These are phyloP conservation scores for Gymnoscopelus microlampas DNA, from an alignment of 2,797 vertebrate genomes.

Conservation along the genomic window DNA sequence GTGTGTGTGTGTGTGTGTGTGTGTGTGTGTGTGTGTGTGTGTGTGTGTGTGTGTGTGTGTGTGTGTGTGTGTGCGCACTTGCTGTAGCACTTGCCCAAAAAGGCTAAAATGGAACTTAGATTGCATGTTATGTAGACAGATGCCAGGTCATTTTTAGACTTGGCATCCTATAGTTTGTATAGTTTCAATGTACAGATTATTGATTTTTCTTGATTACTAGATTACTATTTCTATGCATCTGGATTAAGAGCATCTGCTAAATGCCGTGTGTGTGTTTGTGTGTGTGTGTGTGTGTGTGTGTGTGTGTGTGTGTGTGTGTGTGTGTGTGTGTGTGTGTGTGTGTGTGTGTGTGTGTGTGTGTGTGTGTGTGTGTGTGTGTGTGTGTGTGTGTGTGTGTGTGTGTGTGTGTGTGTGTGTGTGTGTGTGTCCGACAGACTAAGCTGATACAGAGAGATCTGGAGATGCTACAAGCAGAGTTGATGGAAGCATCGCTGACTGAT, in stretches of 20 bases:
- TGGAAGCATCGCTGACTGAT: slow-evolving; percentile 89
- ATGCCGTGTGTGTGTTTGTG: no score
- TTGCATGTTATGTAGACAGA: no score
- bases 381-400: slow-evolving; percentile 20
- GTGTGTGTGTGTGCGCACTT: neutral
- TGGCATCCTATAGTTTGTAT: no score
- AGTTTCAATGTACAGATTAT: no score
- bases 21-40: neutral
- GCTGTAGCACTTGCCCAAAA: no score
- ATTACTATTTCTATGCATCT: no score
- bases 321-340: neutral
- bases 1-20: neutral
- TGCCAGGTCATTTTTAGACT: no score
- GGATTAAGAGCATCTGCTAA: no score
- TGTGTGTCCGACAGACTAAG: slow-evolving; percentile 72
- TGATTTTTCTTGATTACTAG: no score
- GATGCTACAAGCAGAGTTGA: slow-evolving; percentile 86
- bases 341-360: slow-evolving; percentile 4
- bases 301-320: neutral
- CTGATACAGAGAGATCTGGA: slow-evolving; percentile 89
- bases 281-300: no score
- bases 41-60: neutral
- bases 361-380: slow-evolving; percentile 4
- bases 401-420: slow-evolving; percentile 19
- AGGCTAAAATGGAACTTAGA: no score